phyloP scores from a whole-genome alignment of 2,888 invertebrate genomes.

The Stenodera caucasica region DNA sequence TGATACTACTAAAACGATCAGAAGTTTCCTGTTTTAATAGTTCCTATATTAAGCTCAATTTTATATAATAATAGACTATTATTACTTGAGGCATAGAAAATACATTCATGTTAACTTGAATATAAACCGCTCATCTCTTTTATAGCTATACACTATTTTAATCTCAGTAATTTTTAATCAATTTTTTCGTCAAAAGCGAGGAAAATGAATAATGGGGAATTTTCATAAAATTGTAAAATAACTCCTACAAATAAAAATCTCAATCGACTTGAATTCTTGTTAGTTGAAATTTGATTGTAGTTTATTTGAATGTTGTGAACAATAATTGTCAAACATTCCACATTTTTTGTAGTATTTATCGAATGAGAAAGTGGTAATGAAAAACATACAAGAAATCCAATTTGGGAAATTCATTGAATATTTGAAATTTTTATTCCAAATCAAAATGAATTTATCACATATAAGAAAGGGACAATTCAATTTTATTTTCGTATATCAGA shows the following conservation, averaged over 20 bases:
- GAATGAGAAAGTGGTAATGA: background rate
- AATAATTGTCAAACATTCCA: background rate
- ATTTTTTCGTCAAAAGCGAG: background rate
- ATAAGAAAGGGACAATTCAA: background rate
- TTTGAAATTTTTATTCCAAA: background rate
- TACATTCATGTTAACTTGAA: background rate
- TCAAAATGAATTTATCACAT: background rate
- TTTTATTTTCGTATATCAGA: background rate
- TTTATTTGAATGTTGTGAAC: background rate
- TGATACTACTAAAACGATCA: background rate
- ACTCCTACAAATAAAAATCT: too few species aligned
- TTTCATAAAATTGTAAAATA: background rate
- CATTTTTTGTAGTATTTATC: background rate
- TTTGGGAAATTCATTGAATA: background rate
- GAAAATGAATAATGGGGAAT: background rate
- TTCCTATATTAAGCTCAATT: background rate
- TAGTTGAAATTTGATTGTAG: background rate
- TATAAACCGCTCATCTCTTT: background rate
- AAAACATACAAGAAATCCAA: background rate
- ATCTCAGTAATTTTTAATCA: background rate
- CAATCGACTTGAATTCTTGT: too few species aligned
- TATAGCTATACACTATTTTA: background rate
- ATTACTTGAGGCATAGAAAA: slow-evolving; percentile 2
- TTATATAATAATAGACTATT: background rate
- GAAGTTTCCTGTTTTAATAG: background rate